Evolutionary conservation across 2,888 invertebrate genomes (phyloP), one percentile per base, ranked within the genome.

Genomic region (Scelioninae gen. 2): DNA sequence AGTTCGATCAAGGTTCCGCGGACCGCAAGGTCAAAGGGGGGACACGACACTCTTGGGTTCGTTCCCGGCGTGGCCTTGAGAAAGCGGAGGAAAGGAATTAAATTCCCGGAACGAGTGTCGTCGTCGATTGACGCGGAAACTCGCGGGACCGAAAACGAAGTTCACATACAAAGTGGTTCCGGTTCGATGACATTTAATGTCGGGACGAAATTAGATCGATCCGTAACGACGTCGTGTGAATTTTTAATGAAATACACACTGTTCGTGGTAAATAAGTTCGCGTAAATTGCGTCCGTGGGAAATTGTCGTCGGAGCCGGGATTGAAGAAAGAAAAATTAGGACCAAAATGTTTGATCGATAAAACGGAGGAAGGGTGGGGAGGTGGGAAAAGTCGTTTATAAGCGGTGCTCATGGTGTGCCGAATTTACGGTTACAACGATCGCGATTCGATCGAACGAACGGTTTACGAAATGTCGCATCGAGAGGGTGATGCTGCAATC

Each of bases 191-290:
- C 65, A 65, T 41, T 65, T 65, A 46, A 65, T 41, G 53, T 28
- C 37, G 18, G 19, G 31, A 65, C 65, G 37, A 65, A 65, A 65
- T 65, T 65, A 65, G 55, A 65, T 65, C 57, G 57, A 65, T 48
- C 45, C 48, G 55, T 37, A 28, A n/a, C 28, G 46, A 18, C 31
- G 28, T 57, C 39, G 65, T 45, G 45, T 37, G 37, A 65, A 65
- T 48, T 57, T 65, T 65, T 65, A 65, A 65, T 65, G 55, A 65
- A 65, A 25, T 57, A 48, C 48, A 65, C 55, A 65, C 65, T 65
- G 55, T 46, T 45, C 48, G 48, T 3, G 55, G 55, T 46, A 55
- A 65, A 65, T 55, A 65, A 31, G 61, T n/a, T 37, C 46, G 45
- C n/a, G 18, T 9, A 39, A 65, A 65, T 55, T 55, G 64, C 61